Conservation (phyloP, 1,140 invertebrate species). For the Probaryconus sp. region DNA sequence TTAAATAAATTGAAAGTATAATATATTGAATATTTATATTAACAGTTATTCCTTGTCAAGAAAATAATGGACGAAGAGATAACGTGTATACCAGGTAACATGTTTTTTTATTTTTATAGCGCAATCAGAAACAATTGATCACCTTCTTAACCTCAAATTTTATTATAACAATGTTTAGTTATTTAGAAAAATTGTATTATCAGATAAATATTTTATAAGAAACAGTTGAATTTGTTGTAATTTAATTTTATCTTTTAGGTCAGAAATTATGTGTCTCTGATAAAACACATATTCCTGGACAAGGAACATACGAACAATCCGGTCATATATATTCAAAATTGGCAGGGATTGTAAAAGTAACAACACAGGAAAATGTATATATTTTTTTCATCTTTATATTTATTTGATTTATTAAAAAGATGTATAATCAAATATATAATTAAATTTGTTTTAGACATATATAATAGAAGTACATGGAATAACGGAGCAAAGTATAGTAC, state of each 20-base stretch:
- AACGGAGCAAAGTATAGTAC: conserved; percentile 85
- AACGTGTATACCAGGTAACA: conserved; percentile 46
- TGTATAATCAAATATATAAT: conserved; percentile 11
- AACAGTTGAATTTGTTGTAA: too few species aligned
- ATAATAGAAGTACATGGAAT: conserved; percentile 85
- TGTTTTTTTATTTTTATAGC: conserved; percentile 1
- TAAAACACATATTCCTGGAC: conserved; percentile 83
- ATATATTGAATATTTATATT: too few species aligned
- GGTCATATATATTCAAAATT: conserved; percentile 92
- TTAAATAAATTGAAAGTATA: too few species aligned
- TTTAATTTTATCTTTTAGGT: conserved; percentile 75
- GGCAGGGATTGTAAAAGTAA: conserved; percentile 85
- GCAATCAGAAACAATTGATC: too few species aligned
- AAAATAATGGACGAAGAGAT: conserved; percentile 19
- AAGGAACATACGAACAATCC: conserved; percentile 89
- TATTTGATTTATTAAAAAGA: conserved; percentile 18
- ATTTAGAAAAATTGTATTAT: too few species aligned
- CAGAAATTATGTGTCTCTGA: conserved; percentile 85
- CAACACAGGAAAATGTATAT: conserved; percentile 81
- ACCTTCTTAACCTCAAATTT: conserved; percentile 23
- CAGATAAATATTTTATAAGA: too few species aligned
- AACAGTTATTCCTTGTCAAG: too few species aligned
- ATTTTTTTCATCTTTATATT: neutral
- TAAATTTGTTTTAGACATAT: conserved; percentile 79
- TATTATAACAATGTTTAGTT: neutral